Conservation (phyloP, 1,140 invertebrate species). For the Platorchestia sp. region DNA sequence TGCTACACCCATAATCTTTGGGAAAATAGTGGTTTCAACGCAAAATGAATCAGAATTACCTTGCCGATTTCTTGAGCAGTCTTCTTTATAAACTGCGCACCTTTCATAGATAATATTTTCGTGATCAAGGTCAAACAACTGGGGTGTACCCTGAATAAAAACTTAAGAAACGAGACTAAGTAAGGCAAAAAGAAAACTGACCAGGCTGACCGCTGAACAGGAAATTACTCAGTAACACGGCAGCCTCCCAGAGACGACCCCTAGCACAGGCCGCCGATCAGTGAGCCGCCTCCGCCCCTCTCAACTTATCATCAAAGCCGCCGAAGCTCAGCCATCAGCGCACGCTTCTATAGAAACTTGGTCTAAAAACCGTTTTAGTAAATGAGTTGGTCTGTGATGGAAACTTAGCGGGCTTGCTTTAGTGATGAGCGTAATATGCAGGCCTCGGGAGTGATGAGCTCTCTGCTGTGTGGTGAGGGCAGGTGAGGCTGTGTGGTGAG, state of each 20-base stretch:
- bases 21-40: not conserved
- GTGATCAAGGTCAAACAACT: not conserved
- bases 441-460: not conserved
- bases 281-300: not conserved
- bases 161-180: not conserved
- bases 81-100: not conserved
- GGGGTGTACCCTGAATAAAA: not conserved
- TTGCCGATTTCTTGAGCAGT: not conserved
- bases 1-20: not conserved
- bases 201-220: not conserved
- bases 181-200: not conserved
- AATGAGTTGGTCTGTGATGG: not conserved
- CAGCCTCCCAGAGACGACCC: not conserved
- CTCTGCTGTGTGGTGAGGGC: not conserved
- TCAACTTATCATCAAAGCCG: slow-evolving; percentile 1
- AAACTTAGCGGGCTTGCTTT: not conserved
- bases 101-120: not conserved
- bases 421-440: not conserved
- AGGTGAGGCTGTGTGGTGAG: not conserved
- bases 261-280: not conserved
- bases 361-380: not conserved
- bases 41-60: not conserved
- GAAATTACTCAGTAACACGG: not conserved
- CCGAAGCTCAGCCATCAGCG: too few relatives aligned
- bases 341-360: not conserved